Base-by-base conservation (phyloP, 1,140 invertebrate genomes). In the Atta cephalotes region DNA sequence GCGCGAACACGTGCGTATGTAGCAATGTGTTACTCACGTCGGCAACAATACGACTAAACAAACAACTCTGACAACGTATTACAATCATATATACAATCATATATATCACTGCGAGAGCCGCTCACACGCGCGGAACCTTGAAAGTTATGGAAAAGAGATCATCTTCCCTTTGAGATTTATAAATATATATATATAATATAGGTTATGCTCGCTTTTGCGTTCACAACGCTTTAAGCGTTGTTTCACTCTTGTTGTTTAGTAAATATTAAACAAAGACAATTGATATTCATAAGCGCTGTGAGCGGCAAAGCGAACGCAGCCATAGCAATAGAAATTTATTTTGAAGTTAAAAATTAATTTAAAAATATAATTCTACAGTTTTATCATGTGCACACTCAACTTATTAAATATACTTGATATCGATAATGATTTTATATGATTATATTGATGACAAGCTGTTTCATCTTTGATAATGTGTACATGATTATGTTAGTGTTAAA, bases 61-160 rank as follows among this genome's bases (percentile, higher is more conserved):
- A 90, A 90, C 85, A 90, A 90, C 74, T 92, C 65, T 78, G 87
- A 89, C 77, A 82, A 86, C 58, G 56, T 53, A 62, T 92, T 70
- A 78, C 91, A 91, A 93, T 93, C 91, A 89, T 92, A 92, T 91
- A 92, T 70, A 78, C 91, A 91, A 93, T 93, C 91, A 89, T 92
- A 92, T 91, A 92, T 91, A 92, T 91, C 87, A 68, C 86, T 66
- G 72, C 9, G 18, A 16, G 56, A 39, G 65, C 3, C 14, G 49
- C 56, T 82, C 35, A 53, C 14, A 18, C 21, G 51, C 62, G 39
- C 39, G 31, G 49, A 21, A 25, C 28, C 49, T 25, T 14, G 31
- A 68, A 25, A 79, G 6, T 66, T 39, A 25, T 14, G 25, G 28
- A 31, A 0, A 31, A 31, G 28, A 31, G 28, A 31, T 31, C 28